phyloP scores from a whole-genome alignment of 2,888 invertebrate genomes.

The Neelides folsomi region DNA sequence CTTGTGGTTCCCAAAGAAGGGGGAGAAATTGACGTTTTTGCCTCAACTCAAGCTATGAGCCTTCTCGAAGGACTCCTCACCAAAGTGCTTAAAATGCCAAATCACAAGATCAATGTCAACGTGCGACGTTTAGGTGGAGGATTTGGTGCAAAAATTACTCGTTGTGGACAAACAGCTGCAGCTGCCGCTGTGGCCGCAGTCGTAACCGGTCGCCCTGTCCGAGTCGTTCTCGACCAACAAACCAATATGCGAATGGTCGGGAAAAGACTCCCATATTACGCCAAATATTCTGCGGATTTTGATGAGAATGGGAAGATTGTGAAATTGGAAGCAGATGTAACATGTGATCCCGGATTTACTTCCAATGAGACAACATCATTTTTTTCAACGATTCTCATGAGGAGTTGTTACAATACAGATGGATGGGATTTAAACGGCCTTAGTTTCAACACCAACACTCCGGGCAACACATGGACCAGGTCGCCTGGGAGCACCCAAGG shows the following conservation, averaged over 20 bases:
- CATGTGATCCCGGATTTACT: constrained; percentile 36
- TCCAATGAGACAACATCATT: constrained; percentile 33
- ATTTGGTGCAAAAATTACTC: constrained; percentile 63
- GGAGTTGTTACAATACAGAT: constrained; percentile 35
- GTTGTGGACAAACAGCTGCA: constrained; percentile 46
- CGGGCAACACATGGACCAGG: constrained; percentile 37
- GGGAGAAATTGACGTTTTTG: constrained; percentile 50
- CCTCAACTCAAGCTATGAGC: constrained; percentile 51
- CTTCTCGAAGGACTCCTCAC: constrained; percentile 37
- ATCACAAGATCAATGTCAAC: constrained; percentile 51
- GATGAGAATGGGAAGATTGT: constrained; percentile 36
- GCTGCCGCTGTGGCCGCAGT: constrained; percentile 58
- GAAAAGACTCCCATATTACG: constrained; percentile 48
- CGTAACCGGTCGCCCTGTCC: constrained; percentile 52
- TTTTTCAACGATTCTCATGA: constrained; percentile 18
- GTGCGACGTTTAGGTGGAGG: constrained; percentile 66
- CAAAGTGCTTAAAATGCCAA: background rate
- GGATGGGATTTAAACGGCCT: constrained; percentile 37
- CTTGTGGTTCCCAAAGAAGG: constrained; percentile 55
- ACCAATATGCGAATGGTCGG: constrained; percentile 58
- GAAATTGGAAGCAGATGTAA: constrained; percentile 35
- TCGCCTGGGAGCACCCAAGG: constrained; percentile 38
- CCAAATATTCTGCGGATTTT: constrained; percentile 43
- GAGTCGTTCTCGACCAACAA: constrained; percentile 56
- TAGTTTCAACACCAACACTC: constrained; percentile 37